Evolutionary conservation across 2,888 invertebrate species (phyloP).

Genomic region (Nudaria mundana): DNA sequence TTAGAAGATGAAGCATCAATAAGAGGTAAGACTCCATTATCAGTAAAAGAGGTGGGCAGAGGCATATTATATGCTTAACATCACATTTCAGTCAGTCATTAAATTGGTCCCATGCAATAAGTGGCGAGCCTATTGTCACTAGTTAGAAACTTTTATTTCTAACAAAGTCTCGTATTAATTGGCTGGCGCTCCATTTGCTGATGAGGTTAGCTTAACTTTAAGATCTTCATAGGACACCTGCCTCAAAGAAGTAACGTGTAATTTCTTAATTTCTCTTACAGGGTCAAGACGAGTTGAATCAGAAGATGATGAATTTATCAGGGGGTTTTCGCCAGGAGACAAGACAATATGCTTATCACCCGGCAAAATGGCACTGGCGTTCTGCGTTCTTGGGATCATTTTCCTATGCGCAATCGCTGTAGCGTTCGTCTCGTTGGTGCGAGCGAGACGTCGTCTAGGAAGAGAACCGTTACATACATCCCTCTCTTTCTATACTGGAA

Average conservation of each 20-base stretch:
- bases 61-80: too few relatives aligned
- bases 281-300: slow-evolving; percentile 71
- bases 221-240: too few relatives aligned
- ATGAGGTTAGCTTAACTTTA: too few relatives aligned
- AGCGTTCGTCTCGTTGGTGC: slow-evolving; percentile 84
- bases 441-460: slow-evolving; percentile 78
- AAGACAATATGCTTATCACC: slow-evolving; percentile 87
- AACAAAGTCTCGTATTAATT: too few relatives aligned
- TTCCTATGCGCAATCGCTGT: slow-evolving; percentile 87
- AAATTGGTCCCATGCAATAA: too few relatives aligned
- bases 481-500: slow-evolving; percentile 80
- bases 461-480: slow-evolving; percentile 76
- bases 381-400: slow-evolving; percentile 86
- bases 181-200: too few relatives aligned
- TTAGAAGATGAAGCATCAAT: slow-evolving; percentile 82
- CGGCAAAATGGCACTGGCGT: slow-evolving; percentile 88
- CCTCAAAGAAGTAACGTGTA: too few relatives aligned
- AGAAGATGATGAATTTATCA: slow-evolving; percentile 62
- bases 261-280: slow-evolving; percentile 37
- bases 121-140: too few relatives aligned
- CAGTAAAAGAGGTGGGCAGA: too few relatives aligned
- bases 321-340: slow-evolving; percentile 79
- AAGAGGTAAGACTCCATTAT: slow-evolving; percentile 51
- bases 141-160: too few relatives aligned
- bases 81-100: too few relatives aligned